These are phyloP conservation scores for Oikopleura dioica DNA, from an alignment of 23 tunicate genomes.

Conservation along the genomic window DNA sequence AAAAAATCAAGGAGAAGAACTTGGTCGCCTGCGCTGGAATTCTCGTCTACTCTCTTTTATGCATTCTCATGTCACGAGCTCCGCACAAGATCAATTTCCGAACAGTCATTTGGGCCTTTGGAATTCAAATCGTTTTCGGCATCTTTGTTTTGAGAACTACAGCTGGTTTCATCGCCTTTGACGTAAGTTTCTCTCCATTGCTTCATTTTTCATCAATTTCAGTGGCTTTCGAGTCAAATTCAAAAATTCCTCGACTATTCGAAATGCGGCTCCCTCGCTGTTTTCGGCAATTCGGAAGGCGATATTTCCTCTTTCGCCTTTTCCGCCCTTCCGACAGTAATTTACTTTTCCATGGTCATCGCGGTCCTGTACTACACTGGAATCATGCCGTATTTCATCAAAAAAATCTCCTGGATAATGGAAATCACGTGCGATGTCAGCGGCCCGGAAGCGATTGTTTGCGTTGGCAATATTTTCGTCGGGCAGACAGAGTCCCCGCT, in stretches of 20 bases:
- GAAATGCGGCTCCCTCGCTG: neutral
- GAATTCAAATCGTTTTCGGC: constrained; percentile 23
- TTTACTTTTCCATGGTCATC: constrained; percentile 38
- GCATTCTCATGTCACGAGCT: neutral
- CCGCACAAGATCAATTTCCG: constrained; percentile 21
- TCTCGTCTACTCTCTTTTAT: neutral
- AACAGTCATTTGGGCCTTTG: constrained; percentile 37
- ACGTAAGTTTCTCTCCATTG: too few relatives aligned
- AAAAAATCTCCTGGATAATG: constrained; percentile 31
- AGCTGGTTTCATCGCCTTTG: constrained; percentile 24
- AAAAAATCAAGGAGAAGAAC: neutral
- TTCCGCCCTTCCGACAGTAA: constrained; percentile 34
- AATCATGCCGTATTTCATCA: constrained; percentile 63
- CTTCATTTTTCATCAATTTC: too few relatives aligned
- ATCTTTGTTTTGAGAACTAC: constrained; percentile 21
- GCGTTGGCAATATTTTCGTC: constrained; percentile 64
- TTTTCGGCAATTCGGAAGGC: neutral
- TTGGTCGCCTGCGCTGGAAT: neutral
- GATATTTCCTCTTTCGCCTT: constrained; percentile 2
- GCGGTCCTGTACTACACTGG: constrained; percentile 48
- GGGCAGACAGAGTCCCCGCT: constrained; percentile 76
- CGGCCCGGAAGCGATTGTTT: constrained; percentile 48
- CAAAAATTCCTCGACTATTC: neutral
- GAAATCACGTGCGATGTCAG: constrained; percentile 40
- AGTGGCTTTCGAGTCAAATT: neutral